Percentiles rank a stretch among this genome's conserved stretches.
phyloP scores from a whole-genome alignment of 2,888 invertebrate species.

The Cantharis rufa region DNA sequence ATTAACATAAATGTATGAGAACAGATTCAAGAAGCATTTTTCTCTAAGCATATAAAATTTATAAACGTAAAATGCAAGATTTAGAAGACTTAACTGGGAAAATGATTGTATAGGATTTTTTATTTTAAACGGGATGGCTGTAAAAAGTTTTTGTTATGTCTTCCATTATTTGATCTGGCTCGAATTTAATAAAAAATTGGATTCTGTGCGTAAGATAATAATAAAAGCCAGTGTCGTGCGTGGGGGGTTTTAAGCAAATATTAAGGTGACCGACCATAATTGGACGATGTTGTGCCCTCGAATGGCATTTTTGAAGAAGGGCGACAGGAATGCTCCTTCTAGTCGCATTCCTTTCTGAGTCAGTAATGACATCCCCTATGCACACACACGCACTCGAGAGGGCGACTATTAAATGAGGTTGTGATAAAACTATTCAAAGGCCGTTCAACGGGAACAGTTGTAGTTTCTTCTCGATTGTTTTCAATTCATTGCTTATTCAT shows the following conservation, averaged over 20 bases:
- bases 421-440: not conserved
- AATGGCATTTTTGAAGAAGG: not conserved
- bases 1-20: not conserved
- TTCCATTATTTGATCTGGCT: not conserved
- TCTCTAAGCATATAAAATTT: not conserved
- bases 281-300: not conserved
- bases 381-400: not conserved
- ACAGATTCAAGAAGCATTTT: not conserved
- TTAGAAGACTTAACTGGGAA: not conserved
- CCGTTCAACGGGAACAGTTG: not conserved
- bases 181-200: not conserved
- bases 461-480: not conserved
- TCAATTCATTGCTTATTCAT: not conserved
- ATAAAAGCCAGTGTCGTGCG: not conserved
- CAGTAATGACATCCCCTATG: not conserved
- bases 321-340: not conserved
- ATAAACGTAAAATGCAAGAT: not conserved
- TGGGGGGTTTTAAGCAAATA: not conserved
- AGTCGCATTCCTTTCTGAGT: not conserved
- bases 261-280: too few species aligned
- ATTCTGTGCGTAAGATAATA: not conserved
- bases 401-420: not conserved
- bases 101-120: not conserved
- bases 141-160: not conserved
- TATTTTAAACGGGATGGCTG: not conserved